Evolutionary conservation across 2,888 invertebrate species (phyloP).

Genomic region (Drosophila kanekoi): DNA sequence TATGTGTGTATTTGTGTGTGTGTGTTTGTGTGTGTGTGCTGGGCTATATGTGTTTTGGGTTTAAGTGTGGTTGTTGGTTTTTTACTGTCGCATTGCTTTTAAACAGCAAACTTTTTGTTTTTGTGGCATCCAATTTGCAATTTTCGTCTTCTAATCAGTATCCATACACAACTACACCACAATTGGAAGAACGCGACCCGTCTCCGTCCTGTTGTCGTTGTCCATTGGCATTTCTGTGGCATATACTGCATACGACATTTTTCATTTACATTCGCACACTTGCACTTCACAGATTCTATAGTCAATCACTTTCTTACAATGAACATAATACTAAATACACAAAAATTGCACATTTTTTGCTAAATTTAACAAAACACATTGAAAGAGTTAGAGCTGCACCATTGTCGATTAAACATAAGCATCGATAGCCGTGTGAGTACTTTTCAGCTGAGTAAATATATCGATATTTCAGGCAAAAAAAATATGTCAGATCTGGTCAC

Average conservation of each 20-base stretch:
- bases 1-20: conserved; percentile 13
- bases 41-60: background rate
- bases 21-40: conserved; percentile 2
- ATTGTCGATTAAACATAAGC: conserved; percentile 21
- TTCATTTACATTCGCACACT: background rate
- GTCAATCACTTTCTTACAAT: conserved; percentile 5
- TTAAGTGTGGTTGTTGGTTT: conserved; percentile 23
- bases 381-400: conserved; percentile 29
- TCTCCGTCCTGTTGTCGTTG: conserved; percentile 5
- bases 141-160: conserved; percentile 42
- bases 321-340: conserved; percentile 7
- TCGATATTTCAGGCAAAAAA: background rate
- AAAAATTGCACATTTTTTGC: conserved; percentile 38
- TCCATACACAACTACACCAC: conserved; percentile 20
- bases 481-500: conserved; percentile 8
- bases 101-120: conserved; percentile 4
- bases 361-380: conserved; percentile 56
- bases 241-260: conserved; percentile 2
- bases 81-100: conserved; percentile 1
- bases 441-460: background rate
- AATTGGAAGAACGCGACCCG: conserved; percentile 30
- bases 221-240: conserved; percentile 15
- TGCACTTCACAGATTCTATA: background rate
- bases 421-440: conserved; percentile 36
- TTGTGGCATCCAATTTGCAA: conserved; percentile 3